Percentiles rank a stretch among this genome's conserved stretches.
These are phyloP conservation scores for Diadumene lineata DNA, from an alignment of 92 coral and sea anemone species.

Conservation along the genomic window DNA sequence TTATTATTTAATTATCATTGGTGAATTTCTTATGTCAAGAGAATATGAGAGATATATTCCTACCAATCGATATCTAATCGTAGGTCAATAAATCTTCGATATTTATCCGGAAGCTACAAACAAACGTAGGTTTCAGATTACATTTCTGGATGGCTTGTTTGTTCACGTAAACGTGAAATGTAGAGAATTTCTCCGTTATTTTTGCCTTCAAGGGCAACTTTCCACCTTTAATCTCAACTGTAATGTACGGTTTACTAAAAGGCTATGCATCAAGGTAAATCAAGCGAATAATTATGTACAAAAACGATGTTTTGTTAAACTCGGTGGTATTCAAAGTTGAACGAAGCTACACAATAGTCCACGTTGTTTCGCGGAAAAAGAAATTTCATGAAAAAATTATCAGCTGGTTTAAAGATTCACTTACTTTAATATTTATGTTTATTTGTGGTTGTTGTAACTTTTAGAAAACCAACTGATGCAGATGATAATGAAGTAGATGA, in stretches of 20 bases:
- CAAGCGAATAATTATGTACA: neutral
- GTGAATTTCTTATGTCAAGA: too few relatives aligned
- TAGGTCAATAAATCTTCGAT: neutral
- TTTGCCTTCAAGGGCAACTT: slow-evolving; percentile 16
- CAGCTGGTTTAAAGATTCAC: neutral
- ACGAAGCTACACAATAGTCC: slow-evolving; percentile 1
- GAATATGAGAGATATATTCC: neutral
- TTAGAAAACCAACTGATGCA: slow-evolving; percentile 41
- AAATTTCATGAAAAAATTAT: too few relatives aligned
- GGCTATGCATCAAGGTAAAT: slow-evolving; percentile 78
- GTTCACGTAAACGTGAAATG: slow-evolving; percentile 1
- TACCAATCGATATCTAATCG: slow-evolving; percentile 4
- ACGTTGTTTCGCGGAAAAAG: neutral
- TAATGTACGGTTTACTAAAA: slow-evolving; percentile 81
- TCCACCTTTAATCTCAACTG: slow-evolving; percentile 5
- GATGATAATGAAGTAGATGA: slow-evolving; percentile 36
- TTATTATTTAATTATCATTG: too few relatives aligned
- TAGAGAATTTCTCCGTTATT: neutral
- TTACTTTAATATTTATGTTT: neutral
- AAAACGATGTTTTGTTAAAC: slow-evolving; percentile 10
- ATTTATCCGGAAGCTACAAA: neutral
- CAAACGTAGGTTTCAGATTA: neutral
- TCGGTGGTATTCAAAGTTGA: slow-evolving; percentile 7
- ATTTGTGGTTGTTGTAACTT: neutral
- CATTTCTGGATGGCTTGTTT: neutral